phyloP scores from a whole-genome alignment of 2,113 vertebrate species.

The Anguilla rostrata region DNA sequence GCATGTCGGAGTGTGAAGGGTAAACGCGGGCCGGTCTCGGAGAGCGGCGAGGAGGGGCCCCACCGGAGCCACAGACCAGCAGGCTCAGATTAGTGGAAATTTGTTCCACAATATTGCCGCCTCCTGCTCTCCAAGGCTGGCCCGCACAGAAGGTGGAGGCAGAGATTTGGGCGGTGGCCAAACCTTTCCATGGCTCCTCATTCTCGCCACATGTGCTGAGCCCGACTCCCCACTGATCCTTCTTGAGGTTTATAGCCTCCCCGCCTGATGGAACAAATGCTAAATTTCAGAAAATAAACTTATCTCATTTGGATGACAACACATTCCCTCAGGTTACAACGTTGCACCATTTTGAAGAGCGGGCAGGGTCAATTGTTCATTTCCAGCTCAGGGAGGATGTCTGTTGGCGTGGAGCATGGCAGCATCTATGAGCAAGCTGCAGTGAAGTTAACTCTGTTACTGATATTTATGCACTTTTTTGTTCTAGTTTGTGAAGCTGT shows the following conservation, averaged over 20 bases:
- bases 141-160: slow-evolving; percentile 89
- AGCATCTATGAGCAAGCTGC: slow-evolving; percentile 57
- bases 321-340: slow-evolving; percentile 85
- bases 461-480: slow-evolving; percentile 51
- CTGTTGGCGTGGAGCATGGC: slow-evolving; percentile 58
- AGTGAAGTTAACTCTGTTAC: slow-evolving; percentile 54
- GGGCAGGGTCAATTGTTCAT: slow-evolving; percentile 76
- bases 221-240: slow-evolving; percentile 80
- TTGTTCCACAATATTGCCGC: slow-evolving; percentile 82
- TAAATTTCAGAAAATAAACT: slow-evolving; percentile 88
- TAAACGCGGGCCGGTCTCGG: slow-evolving; percentile 55
- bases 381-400: slow-evolving; percentile 67
- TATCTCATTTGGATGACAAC: slow-evolving; percentile 95
- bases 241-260: slow-evolving; percentile 82
- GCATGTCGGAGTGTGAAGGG: slow-evolving; percentile 59
- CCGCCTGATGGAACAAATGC: slow-evolving; percentile 92
- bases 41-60: slow-evolving; percentile 59
- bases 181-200: slow-evolving; percentile 69
- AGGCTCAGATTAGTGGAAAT: slow-evolving; percentile 81
- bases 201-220: slow-evolving; percentile 75
- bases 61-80: slow-evolving; percentile 71
- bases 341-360: slow-evolving; percentile 75
- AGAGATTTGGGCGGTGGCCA: slow-evolving; percentile 88
- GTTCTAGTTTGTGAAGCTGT: background rate
- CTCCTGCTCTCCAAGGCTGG: slow-evolving; percentile 78